phyloP scores from a whole-genome alignment of 2,797 vertebrate species.

The Uromys caudimaculatus region DNA sequence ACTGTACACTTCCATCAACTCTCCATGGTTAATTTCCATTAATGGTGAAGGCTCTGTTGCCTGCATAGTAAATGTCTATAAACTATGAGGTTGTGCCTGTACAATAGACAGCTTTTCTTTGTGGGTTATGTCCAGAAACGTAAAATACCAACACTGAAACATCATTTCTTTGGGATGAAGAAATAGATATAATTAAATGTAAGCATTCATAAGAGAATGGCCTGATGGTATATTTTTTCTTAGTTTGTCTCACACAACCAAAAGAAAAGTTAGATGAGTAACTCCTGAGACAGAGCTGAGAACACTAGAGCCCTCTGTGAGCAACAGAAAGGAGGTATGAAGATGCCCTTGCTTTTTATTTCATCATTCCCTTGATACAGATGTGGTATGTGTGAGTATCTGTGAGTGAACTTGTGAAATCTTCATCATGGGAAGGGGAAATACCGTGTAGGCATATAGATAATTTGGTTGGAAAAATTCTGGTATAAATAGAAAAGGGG shows the following conservation, averaged over 20 bases:
- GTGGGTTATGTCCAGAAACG: neutral
- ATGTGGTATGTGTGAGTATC: neutral
- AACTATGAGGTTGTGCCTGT: neutral
- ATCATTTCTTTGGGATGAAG: neutral
- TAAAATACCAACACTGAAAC: neutral
- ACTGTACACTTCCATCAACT: neutral
- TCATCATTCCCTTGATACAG: neutral
- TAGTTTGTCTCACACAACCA: neutral
- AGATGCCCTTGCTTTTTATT: neutral
- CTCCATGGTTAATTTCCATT: neutral
- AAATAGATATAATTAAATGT: neutral
- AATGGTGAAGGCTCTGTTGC: neutral
- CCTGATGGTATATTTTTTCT: neutral
- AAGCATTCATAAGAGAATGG: neutral
- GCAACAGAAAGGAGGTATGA: neutral
- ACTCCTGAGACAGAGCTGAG: neutral
- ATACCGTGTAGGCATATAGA: neutral
- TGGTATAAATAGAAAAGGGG: neutral
- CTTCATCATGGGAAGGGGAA: neutral
- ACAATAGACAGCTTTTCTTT: neutral
- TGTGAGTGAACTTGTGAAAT: neutral
- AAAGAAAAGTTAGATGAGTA: neutral
- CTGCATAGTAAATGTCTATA: neutral
- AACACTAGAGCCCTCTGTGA: neutral
- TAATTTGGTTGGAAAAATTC: neutral